phyloP scores from a whole-genome alignment of 2,113 vertebrate species.

The Psettodes erumei region DNA sequence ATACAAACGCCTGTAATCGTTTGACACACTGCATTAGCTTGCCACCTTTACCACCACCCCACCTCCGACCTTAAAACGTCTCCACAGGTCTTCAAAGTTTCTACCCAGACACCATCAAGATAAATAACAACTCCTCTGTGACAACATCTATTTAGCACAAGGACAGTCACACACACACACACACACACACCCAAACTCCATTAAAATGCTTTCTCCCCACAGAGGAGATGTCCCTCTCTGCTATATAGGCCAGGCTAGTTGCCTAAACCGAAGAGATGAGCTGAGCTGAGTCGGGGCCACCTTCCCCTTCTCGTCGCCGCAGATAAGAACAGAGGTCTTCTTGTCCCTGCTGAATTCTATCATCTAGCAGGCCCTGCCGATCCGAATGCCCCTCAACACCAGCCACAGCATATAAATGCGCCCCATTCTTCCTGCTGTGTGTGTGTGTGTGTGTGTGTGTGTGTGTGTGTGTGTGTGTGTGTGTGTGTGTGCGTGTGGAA shows the following conservation, averaged over 20 bases:
- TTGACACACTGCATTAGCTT: slow-evolving; percentile 24
- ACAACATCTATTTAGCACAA: slow-evolving; percentile 67
- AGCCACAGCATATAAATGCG: slow-evolving; percentile 84
- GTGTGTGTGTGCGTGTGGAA: slow-evolving; percentile 36
- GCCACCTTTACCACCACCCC: slow-evolving; percentile 37
- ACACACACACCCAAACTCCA: no score
- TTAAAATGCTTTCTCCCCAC: slow-evolving; percentile 52
- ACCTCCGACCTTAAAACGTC: slow-evolving; percentile 51
- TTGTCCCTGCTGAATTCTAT: slow-evolving; percentile 84
- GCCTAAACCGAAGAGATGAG: slow-evolving; percentile 44
- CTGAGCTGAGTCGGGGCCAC: slow-evolving; percentile 39
- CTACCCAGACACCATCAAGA: slow-evolving; percentile 5
- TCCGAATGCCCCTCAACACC: slow-evolving; percentile 76
- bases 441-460: slow-evolving; percentile 44
- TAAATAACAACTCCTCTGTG: slow-evolving; percentile 60
- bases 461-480: slow-evolving; percentile 26
- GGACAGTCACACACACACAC: slow-evolving; percentile 53
- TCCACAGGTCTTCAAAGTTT: slow-evolving; percentile 52
- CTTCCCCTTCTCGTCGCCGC: slow-evolving; percentile 53
- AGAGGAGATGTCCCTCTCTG: slow-evolving; percentile 66
- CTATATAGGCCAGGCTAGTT: slow-evolving; percentile 62
- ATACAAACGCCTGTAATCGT: slow-evolving; percentile 37
- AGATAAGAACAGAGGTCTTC: slow-evolving; percentile 84
- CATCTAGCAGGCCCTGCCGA: slow-evolving; percentile 75
- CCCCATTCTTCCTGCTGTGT: slow-evolving; percentile 73